Base-by-base conservation (phyloP, 2,888 invertebrate genomes). In the Melipona beecheii region DNA sequence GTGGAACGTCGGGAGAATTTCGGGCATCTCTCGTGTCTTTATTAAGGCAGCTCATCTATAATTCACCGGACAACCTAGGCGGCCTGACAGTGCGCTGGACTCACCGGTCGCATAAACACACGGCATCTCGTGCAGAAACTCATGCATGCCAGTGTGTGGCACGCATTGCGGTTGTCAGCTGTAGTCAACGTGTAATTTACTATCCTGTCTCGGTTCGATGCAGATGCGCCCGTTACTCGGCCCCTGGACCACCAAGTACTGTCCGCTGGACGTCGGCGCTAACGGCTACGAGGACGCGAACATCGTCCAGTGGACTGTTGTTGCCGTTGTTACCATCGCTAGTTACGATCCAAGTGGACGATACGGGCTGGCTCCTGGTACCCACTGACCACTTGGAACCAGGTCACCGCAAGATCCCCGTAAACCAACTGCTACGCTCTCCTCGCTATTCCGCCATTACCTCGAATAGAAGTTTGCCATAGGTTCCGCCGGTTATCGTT, bases 151-250 rank as follows among this genome's bases (percentile, higher is more conserved):
- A 75, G 87, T 83, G 87, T 85, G 87, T 72, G 83, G 87, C 89
- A 90, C 91, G 92, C 92, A 92, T 92, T 93, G 93, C 91, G 89
- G 90, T 91, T 93, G 93, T 93, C 93, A 93, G 92, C 87, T 90
- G 91, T 91, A 93, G 93, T 93, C 93, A 93, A 91, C 93, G 92
- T 88, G 92, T 93, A 93, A 93, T 93, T 93, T 93, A 93, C 92
- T 91, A 90, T 88, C 87, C 82, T 75, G 86, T 83, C 75, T 72
- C 84, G 83, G 80, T 80, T 83, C 86, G 90, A 89, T 91, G 90
- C 87, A 89, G 88, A 86, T 91, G 90, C 90, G 88, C 88, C 84
- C 88, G 80, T 74, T 82, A 81, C 75, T 81, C 80, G 77, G 73
- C 66, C 43, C 77, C 85, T 82, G 86, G 85, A 76, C 86, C 85